Evolutionary conservation across 2,888 invertebrate species (phyloP), one percentile per base, ranked within the genome.

Genomic region (Rhimphoctona megacephalus): DNA sequence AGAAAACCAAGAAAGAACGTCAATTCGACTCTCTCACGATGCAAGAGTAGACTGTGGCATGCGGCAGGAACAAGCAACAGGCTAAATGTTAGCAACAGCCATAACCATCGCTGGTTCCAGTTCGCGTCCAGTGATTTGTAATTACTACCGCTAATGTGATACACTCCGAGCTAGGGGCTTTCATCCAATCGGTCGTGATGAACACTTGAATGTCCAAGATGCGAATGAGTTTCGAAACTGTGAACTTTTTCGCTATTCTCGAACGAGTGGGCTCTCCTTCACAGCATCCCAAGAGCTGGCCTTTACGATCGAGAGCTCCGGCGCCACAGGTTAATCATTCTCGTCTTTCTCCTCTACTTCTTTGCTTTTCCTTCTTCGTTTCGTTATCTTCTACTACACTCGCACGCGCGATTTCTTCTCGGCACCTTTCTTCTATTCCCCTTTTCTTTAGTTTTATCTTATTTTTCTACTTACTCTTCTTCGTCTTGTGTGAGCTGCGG

Each of bases 261-360:
- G n/a, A 64, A 73, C 67, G 67, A 85, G 74, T 78, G 69, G 70
- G 79, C 67, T 30, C 77, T 67, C 77, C 85, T 77, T 86, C 85
- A 88, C 76, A 79, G 88, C 86, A 89, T 89, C 90, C 83, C 76
- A 25, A 61, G 61, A 61, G 61, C 61, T 30, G 85, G 83, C 83
- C 90, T 92, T 92, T 92, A 92, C 92, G 92, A 92, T 91, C 92
- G 82, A 86, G 83, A 85, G 80, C 88, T 87, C 69, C 92, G 92
- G 91, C 92, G 92, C 92, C 92, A 91, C 88, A 85, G 90, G 91
- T 91, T 92, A 92, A 92, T 92, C 92, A 89, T 92, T 91, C 87
- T 88, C 87, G 85, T 89, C 88, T 86, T 88, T 82, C 88, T 61
- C 61, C 30, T 61, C 5, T 66, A 66, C 85, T 83, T 87, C 88